Conservation (phyloP, 2,888 invertebrate genomes). For the Apodemia mormo region DNA sequence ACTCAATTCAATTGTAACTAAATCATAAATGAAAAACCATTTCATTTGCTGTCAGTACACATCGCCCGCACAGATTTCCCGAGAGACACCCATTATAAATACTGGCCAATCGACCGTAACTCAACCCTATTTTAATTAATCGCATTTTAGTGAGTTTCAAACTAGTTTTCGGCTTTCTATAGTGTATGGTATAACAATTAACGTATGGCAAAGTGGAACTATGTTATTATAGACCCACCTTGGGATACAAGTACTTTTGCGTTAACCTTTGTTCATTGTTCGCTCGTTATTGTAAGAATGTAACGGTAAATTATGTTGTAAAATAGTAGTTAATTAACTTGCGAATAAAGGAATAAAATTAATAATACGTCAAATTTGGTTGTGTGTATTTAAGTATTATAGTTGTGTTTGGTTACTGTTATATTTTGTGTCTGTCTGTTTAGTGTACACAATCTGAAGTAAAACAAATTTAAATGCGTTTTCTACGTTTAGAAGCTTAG, state of each 20-base stretch:
- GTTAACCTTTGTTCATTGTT: conserved; percentile 3
- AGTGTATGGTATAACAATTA: conserved; percentile 5
- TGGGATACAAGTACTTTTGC: not conserved
- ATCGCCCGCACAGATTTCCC: conserved; percentile 39
- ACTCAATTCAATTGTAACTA: conserved; percentile 3
- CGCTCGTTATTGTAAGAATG: conserved; percentile 10
- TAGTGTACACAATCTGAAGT: no score
- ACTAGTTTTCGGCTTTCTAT: conserved; percentile 40
- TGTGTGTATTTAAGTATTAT: no score
- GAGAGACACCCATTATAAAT: conserved; percentile 37
- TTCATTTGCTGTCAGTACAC: not conserved
- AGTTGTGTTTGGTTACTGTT: no score
- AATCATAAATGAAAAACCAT: conserved; percentile 18
- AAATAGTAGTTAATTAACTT: not conserved
- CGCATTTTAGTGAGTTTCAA: conserved; percentile 52
- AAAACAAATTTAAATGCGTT: no score
- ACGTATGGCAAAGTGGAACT: not conserved
- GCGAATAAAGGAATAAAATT: no score
- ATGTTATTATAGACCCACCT: not conserved
- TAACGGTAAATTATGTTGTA: not conserved
- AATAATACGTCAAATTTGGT: no score
- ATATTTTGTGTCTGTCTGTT: no score
- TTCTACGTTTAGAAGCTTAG: no score
- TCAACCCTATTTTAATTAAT: conserved; percentile 49
- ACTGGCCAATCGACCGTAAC: conserved; percentile 34